Base-by-base conservation (phyloP, 2,113 vertebrate genomes). In the Chauna torquata region DNA sequence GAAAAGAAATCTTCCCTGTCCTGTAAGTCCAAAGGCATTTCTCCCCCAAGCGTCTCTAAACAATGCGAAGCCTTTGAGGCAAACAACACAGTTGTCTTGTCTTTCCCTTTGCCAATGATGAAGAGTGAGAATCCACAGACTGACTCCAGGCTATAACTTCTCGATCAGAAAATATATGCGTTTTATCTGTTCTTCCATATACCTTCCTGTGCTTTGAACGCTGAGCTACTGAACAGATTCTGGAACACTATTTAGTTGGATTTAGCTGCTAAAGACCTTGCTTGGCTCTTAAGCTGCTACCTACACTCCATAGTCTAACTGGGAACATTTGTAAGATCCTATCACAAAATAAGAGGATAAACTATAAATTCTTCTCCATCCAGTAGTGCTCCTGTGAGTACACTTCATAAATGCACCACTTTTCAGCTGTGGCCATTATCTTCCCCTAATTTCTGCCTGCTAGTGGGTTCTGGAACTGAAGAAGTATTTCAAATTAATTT, bases 401-500 rank as follows among this genome's bases (percentile, higher is more conserved):
- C 78, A 70, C 82, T 88, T 94, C 89, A 91, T 83, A 90, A 96
- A 90, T 44, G 91, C 59, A 77, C 42, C 68, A 36, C 87, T 93
- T 90, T 22, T 52, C 65, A 77, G 84, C 70, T 28, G 25, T 62
- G 62, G 93, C 91, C 91, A 86, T 97, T 91, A 95, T 89, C 84
- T 71, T 82, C 64, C 83, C 59, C 75, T 86, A 88, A 90, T 95
- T 96, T 93, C 82, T 95, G 90, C 91, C 87, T 90, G 79, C 91
- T 62, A 90, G 89, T 93, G 82, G 40, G n/a, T 81, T 96, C 86
- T 91, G 91, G 79, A 83, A 34, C 84, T 81, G 82, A 82, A 87
- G 77, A 79, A 96, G 75, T 95, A 96, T 97, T 96, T 96, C 87
- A 97, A 88, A 95, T 95, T 97, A 95, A 97, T 95, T 83, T 90